Percentiles rank a stretch among this genome's conserved stretches.
Evolutionary conservation across 2,113 vertebrate genomes (phyloP).

Genomic region (Leucosticte australis): DNA sequence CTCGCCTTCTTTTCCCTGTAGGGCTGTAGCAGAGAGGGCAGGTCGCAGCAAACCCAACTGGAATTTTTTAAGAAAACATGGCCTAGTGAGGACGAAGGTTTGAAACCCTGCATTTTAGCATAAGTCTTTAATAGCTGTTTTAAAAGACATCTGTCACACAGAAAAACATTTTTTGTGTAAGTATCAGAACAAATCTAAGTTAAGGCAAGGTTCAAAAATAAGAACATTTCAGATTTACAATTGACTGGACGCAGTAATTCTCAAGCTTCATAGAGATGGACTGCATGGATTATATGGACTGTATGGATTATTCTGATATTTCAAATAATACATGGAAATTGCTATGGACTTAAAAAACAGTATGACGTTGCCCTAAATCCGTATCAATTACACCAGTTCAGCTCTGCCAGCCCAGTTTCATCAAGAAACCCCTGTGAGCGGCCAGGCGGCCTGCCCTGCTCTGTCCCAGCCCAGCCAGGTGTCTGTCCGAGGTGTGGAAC

Average conservation of each 20-base stretch:
- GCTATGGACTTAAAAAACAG: rapidly evolving
- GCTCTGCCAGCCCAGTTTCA: background rate
- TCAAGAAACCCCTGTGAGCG: rapidly evolving
- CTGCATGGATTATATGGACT: background rate
- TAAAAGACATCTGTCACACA: background rate
- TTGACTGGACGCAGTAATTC: background rate
- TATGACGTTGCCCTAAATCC: rapidly evolving
- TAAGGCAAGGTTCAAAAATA: background rate
- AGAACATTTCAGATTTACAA: background rate
- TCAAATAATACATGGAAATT: background rate
- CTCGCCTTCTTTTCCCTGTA: background rate
- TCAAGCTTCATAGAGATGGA: background rate
- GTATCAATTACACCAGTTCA: rapidly evolving
- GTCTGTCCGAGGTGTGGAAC: rapidly evolving
- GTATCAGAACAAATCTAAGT: background rate
- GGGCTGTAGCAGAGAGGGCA: background rate
- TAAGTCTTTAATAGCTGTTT: background rate
- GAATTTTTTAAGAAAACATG: background rate
- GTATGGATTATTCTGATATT: background rate
- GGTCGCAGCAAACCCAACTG: background rate
- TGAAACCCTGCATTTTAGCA: background rate
- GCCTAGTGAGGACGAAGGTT: background rate
- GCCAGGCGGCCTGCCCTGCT: background rate
- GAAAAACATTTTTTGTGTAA: background rate
- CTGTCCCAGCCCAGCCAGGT: background rate